Percentiles rank a stretch among this genome's conserved stretches.
phyloP scores from a whole-genome alignment of 2,113 vertebrate species.

The Eulemur rufifrons region DNA sequence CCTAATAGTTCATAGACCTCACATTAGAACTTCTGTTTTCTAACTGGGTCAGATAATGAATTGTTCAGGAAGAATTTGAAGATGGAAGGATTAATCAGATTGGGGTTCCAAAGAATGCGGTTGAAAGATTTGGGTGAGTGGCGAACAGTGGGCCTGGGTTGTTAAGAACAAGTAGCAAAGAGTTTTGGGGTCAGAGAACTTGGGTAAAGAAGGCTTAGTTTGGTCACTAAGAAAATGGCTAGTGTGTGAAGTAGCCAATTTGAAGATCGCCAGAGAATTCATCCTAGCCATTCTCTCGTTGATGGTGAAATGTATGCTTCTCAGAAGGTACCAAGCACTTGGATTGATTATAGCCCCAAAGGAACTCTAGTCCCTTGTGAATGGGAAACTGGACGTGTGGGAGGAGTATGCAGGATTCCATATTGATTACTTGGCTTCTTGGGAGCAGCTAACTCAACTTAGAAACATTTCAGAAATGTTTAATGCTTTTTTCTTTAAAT shows the following conservation, averaged over 20 bases:
- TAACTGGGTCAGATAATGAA: background rate
- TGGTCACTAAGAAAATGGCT: background rate
- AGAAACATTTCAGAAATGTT: constrained; percentile 24
- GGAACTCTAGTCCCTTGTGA: background rate
- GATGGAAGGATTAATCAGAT: background rate
- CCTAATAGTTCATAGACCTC: background rate
- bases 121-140: background rate
- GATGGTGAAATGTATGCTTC: background rate
- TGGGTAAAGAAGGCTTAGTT: background rate
- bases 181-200: background rate
- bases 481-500: background rate
- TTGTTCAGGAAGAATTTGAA: background rate
- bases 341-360: background rate
- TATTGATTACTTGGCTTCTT: background rate
- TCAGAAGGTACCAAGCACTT: background rate
- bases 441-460: background rate
- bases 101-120: background rate
- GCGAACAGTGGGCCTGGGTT: background rate
- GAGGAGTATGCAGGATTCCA: background rate
- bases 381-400: background rate
- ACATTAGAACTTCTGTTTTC: background rate
- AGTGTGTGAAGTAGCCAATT: background rate
- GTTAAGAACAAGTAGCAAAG: background rate
- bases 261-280: background rate
- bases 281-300: background rate